Evolutionary conservation across 2,888 invertebrate species (phyloP).

Genomic region (Odontothrips loti): DNA sequence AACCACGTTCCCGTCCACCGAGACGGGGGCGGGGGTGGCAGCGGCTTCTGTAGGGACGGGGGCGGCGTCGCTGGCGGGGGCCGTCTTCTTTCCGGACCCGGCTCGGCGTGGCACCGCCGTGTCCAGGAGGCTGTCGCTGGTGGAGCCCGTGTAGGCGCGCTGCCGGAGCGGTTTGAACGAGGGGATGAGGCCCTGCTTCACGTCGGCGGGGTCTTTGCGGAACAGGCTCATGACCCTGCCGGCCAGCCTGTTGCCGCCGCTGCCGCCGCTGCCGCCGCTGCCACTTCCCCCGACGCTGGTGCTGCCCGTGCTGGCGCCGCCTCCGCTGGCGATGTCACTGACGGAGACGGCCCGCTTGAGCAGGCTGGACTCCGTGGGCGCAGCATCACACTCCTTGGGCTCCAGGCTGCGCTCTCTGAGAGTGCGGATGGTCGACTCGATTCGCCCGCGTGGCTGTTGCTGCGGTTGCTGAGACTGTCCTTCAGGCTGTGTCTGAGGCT

Average conservation of each 20-base stretch:
- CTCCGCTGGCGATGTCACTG: conserved; percentile 35
- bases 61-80: not conserved
- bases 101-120: not conserved
- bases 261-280: conserved; percentile 78
- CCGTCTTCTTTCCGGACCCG: not conserved
- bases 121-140: conserved; percentile 40
- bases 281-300: conserved; percentile 73
- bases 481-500: conserved; percentile 37
- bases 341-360: conserved; percentile 69
- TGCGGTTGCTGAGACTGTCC: conserved; percentile 40
- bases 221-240: conserved; percentile 68
- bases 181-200: conserved; percentile 21
- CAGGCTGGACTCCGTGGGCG: conserved; percentile 56
- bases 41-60: not conserved
- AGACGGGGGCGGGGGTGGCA: not conserved
- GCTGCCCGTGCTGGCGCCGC: conserved; percentile 47
- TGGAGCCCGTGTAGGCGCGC: conserved; percentile 40
- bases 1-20: not conserved
- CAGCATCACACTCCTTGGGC: conserved; percentile 45
- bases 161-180: conserved; percentile 35
- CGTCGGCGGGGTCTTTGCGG: conserved; percentile 50
- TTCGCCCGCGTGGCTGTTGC: conserved; percentile 43
- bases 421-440: conserved; percentile 41
- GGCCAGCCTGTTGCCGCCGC: conserved; percentile 59
- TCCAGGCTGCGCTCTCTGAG: conserved; percentile 43